Conservation (phyloP, 2,797 vertebrate species). For the Ceryle rudis region DNA sequence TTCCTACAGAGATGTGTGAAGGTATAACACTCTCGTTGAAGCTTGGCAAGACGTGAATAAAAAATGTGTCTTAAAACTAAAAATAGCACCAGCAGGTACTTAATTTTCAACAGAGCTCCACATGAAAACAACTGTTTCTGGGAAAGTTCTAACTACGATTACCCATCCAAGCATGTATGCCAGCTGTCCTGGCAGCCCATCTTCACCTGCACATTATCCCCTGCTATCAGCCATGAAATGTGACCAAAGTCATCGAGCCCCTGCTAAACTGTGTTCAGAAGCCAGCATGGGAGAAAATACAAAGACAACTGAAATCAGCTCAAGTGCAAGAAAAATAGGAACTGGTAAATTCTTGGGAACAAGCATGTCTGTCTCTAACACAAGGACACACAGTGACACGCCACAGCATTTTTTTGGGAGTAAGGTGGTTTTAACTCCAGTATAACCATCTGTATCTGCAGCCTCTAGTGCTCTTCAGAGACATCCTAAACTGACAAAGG, state of each 20-base stretch:
- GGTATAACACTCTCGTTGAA: background rate
- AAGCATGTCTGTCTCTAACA: rapidly evolving
- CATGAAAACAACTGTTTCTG: rapidly evolving
- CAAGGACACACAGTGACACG: background rate
- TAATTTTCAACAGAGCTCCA: background rate
- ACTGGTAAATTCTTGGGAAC: background rate
- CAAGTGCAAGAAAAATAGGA: background rate
- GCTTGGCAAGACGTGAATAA: too few relatives aligned
- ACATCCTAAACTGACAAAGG: background rate
- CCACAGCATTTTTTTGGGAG: background rate
- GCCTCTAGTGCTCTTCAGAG: background rate
- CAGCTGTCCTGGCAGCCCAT: background rate
- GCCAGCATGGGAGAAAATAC: background rate
- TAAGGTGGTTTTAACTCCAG: background rate
- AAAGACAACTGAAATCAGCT: background rate
- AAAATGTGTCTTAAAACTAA: background rate
- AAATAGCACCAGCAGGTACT: rapidly evolving
- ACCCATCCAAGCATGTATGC: background rate
- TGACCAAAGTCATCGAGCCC: background rate
- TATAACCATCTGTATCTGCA: background rate
- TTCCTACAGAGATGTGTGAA: background rate
- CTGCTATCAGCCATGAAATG: background rate
- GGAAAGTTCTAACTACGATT: background rate
- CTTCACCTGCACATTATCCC: background rate
- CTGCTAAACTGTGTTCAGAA: background rate